A percentile compares a stretch with the other conserved stretches of the same genome.
phyloP scores from a whole-genome alignment of 2,113 vertebrate species.

The Malurus alboscapulatus region DNA sequence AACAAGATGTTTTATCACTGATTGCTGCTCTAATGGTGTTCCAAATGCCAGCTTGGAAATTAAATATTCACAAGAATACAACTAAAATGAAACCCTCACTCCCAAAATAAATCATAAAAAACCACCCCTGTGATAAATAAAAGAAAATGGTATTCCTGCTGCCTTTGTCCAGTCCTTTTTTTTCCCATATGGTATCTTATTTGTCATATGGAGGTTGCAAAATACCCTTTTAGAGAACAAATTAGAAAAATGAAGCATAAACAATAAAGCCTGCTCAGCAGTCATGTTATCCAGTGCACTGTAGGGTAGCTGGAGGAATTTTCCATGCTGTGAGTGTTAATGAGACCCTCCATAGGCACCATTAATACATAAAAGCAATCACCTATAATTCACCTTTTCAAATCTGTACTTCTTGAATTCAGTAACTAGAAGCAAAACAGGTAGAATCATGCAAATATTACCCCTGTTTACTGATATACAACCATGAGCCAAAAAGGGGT shows the following conservation, averaged over 20 bases:
- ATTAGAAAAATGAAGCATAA: conserved; percentile 66
- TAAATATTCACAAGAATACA: conserved; percentile 40
- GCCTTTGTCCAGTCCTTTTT: conserved; percentile 46
- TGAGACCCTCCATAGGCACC: conserved; percentile 57
- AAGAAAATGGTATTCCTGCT: conserved; percentile 22
- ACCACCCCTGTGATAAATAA: conserved; percentile 14
- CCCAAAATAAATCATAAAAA: conserved; percentile 13
- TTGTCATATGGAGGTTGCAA: conserved; percentile 54
- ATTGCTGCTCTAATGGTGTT: neutral
- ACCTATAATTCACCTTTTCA: conserved; percentile 59
- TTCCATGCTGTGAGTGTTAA: conserved; percentile 70
- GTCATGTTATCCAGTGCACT: conserved; percentile 52
- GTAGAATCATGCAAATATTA: neutral
- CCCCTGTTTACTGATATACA: neutral
- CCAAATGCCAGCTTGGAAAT: conserved; percentile 23
- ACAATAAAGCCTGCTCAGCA: conserved; percentile 62
- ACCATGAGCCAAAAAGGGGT: neutral
- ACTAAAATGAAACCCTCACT: neutral
- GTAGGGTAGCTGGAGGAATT: conserved; percentile 52
- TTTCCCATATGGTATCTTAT: conserved; percentile 53
- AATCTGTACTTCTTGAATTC: conserved; percentile 25
- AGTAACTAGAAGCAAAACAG: conserved; percentile 42
- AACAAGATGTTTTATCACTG: neutral
- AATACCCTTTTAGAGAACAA: conserved; percentile 47
- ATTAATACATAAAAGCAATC: conserved; percentile 68